Percentiles rank a stretch among this genome's conserved stretches.
These are phyloP conservation scores for Drosophila ezoana DNA, from an alignment of 2,888 invertebrate genomes.

Conservation along the genomic window DNA sequence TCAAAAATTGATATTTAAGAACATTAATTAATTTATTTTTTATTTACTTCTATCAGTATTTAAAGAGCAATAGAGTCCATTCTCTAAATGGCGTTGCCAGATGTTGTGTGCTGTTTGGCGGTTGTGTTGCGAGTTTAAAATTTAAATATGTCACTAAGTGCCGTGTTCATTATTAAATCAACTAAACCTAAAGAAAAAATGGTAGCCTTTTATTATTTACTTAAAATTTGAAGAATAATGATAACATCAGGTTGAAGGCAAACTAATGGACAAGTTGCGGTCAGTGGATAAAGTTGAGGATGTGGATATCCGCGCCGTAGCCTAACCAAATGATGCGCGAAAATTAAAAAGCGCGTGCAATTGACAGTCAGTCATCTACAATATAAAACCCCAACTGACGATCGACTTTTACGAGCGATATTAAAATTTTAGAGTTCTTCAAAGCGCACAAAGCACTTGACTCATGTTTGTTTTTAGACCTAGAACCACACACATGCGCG, in stretches of 20 bases:
- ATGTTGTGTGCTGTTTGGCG: background rate
- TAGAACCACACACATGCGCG: conserved; percentile 40
- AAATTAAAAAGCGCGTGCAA: conserved; percentile 57
- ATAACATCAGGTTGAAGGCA: background rate
- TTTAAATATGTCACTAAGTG: background rate
- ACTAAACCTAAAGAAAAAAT: background rate
- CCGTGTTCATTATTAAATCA: too few relatives aligned
- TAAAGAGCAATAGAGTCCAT: background rate
- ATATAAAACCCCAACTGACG: conserved; percentile 38
- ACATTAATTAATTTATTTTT: too few relatives aligned
- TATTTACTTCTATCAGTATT: too few relatives aligned
- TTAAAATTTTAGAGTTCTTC: conserved; percentile 43
- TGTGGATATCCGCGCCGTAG: conserved; percentile 47
- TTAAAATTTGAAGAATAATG: background rate
- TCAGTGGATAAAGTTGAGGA: background rate
- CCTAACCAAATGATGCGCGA: conserved; percentile 23
- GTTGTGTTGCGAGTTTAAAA: background rate
- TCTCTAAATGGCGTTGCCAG: conserved; percentile 16
- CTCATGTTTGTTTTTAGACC: conserved; percentile 52
- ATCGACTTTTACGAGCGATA: conserved; percentile 54
- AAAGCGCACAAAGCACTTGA: conserved; percentile 71
- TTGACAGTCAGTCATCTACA: conserved; percentile 46
- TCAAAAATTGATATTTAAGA: too few relatives aligned
- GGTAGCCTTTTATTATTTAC: background rate
- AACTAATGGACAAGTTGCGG: background rate